Evolutionary conservation across 1,140 invertebrate genomes (phyloP).

Genomic region (Lasioglossum baleicum): DNA sequence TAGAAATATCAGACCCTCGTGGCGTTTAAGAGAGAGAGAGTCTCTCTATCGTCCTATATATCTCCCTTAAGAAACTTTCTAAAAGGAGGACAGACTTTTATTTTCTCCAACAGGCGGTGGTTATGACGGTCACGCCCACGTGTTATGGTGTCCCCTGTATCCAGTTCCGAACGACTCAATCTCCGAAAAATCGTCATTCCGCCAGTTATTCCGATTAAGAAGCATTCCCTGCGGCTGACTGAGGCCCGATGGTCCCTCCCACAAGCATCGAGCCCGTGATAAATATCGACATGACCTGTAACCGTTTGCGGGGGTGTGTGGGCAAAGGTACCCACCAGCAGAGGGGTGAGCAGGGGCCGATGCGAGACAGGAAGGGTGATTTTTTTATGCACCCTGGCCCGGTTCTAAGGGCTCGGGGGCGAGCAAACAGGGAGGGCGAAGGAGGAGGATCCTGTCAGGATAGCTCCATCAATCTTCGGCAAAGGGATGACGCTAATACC

Average conservation of each 20-base stretch:
- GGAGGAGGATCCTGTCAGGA: slow-evolving; percentile 60
- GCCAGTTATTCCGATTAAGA: not conserved
- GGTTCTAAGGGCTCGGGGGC: slow-evolving; percentile 2
- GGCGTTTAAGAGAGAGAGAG: too few species aligned
- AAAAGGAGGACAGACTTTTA: too few species aligned
- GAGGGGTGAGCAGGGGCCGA: not conserved
- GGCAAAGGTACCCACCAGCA: not conserved
- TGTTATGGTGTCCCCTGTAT: not conserved
- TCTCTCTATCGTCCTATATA: too few species aligned
- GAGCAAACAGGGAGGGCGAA: slow-evolving; percentile 25
- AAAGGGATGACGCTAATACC: slow-evolving; percentile 75
- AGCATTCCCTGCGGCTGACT: not conserved
- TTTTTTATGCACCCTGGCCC: slow-evolving; percentile 40
- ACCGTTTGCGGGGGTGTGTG: slow-evolving; percentile 23
- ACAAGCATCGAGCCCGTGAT: slow-evolving; percentile 36
- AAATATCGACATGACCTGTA: slow-evolving; percentile 55
- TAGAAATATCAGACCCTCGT: too few species aligned
- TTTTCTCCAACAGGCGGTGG: too few species aligned
- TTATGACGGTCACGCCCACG: too few species aligned
- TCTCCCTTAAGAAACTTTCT: too few species aligned
- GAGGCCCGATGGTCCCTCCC: not conserved
- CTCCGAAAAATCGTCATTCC: not conserved
- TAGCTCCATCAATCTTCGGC: slow-evolving; percentile 77
- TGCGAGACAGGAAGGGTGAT: slow-evolving; percentile 30
- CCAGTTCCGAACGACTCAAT: not conserved